Evolutionary conservation across 2,113 vertebrate species (phyloP).

Genomic region (Catharus fuscescens): DNA sequence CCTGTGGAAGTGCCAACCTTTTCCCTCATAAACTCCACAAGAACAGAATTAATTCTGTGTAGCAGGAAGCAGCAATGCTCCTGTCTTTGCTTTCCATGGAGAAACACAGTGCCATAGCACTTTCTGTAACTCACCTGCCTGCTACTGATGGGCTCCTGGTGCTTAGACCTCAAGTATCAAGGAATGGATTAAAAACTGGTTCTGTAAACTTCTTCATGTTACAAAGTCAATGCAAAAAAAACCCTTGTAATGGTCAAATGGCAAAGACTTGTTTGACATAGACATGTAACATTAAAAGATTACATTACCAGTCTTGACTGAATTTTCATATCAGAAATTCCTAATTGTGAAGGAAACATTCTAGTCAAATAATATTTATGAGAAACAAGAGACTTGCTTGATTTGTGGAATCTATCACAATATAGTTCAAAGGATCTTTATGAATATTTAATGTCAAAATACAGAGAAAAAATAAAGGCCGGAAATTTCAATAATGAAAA

Average conservation of each 20-base stretch:
- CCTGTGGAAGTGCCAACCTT: not conserved
- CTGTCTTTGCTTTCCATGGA: not conserved
- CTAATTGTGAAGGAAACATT: not conserved
- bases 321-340: not conserved
- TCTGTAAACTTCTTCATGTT: not conserved
- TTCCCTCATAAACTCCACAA: accelerated
- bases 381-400: not conserved
- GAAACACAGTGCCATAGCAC: not conserved
- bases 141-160: not conserved
- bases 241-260: not conserved
- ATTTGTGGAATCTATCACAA: not conserved
- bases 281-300: not conserved
- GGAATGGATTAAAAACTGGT: not conserved
- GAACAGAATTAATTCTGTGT: not conserved
- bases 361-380: not conserved
- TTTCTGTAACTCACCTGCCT: not conserved
- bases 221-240: not conserved
- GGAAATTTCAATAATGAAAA: not conserved
- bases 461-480: not conserved
- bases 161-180: not conserved
- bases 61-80: not conserved
- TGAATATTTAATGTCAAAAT: not conserved
- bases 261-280: not conserved
- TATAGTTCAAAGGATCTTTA: not conserved
- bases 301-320: not conserved